phyloP scores from a whole-genome alignment of 2,113 vertebrate species.

The Martes martes region DNA sequence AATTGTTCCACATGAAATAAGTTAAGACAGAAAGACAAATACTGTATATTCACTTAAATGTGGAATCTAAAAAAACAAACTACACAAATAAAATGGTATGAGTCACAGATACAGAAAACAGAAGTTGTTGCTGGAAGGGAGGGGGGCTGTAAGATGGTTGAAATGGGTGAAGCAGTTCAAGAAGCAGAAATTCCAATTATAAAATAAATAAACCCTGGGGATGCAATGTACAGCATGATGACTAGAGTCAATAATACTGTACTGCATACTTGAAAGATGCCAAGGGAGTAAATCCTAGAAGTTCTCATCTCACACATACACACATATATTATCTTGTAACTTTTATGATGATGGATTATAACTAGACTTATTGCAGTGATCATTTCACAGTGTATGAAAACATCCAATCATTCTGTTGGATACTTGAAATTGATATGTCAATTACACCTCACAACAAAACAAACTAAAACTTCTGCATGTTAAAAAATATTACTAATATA shows the following conservation, averaged over 20 bases:
- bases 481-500: not conserved
- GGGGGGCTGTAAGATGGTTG: not conserved
- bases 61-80: not conserved
- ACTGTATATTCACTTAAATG: not conserved
- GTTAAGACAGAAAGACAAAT: not conserved
- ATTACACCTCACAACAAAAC: not conserved
- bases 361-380: not conserved
- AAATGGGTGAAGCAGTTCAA: not conserved
- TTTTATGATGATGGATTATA: not conserved
- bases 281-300: not conserved
- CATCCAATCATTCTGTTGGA: not conserved
- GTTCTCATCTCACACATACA: not conserved
- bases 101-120: not conserved
- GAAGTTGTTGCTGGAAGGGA: not conserved
- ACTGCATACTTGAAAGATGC: not conserved
- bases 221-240: not conserved
- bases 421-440: not conserved
- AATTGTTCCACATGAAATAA: not conserved
- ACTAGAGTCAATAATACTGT: not conserved
- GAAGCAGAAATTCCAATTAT: not conserved
- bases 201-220: not conserved
- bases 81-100: not conserved
- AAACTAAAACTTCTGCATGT: not conserved
- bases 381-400: not conserved
- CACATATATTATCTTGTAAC: not conserved